Evolutionary conservation across 2,888 invertebrate species (phyloP), one percentile per base, ranked within the genome.

Genomic region (Dryocosmus kuriphilus): DNA sequence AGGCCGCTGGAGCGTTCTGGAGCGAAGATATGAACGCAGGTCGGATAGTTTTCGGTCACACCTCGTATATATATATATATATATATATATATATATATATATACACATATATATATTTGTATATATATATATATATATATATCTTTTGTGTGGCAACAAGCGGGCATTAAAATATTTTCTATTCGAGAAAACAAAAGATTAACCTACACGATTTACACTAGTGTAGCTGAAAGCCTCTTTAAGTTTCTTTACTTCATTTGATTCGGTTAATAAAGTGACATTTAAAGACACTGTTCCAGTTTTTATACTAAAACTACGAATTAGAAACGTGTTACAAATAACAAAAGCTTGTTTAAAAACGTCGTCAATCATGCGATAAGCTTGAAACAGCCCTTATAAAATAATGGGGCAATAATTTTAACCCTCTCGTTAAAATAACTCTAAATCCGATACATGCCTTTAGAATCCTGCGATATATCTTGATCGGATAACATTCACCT

Each of bases 391-490:
- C 19, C 19, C 27, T 30, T 19, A 61, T 8, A 30, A 30, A 27
- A 61, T 30, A 30, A 61, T 30, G 61, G 27, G 60, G 27, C 7
- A 16, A 35, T n/a, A 35, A 63, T 22, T 63, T 38, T 0, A 62
- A 5, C n/a, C 32, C 62, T 16, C 65, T 65, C 24, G 38, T 65
- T 65, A 65, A 63, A 63, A 63, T 63, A n/a, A n/a, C 35, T 35
- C 11, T 63, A 19, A 35, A 63, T 5, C 32, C 35, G 35, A n/a
- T 5, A 35, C 63, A 63, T n/a, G 60, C 11, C 16, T 16, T 60
- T 60, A 11, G 22, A 22, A 63, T 5, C 63, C 9, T 5, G 27
- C n/a, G 11, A 51, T 51, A 32, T 51, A 51, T 71, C 51, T 27
- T 27, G 46, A 46, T 71, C 65, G 11, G 30, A 51, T 35, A 35